Evolutionary conservation across 2,888 invertebrate genomes (phyloP), one percentile per base, ranked within the genome.

Genomic region (Spicauda simplicius): DNA sequence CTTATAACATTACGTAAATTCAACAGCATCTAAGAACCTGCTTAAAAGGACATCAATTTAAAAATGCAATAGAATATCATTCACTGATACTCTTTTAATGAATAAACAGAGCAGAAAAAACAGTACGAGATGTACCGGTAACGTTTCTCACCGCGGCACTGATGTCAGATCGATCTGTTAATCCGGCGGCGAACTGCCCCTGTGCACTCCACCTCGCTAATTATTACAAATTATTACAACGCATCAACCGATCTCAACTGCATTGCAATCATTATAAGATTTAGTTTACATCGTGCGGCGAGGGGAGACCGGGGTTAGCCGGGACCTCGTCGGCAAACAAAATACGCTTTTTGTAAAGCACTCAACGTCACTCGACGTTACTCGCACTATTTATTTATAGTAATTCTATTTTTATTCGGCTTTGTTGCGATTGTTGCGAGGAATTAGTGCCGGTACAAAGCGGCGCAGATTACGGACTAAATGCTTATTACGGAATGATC

Each of bases 391-490:
- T 88, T 89, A 88, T 88, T 90, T 88, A 78, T 84, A 84, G 79
- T 89, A 87, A 90, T 88, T 81, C 84, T 86, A 87, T 90, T 89
- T 87, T 86, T 85, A 80, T 83, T 84, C 70, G 70, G 76, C 80
- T 81, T 83, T 84, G 81, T 81, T 80, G 74, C 77, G 80, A 83
- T 82, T 80, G 80, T 80, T 75, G 68, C 70, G 52, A 70, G 71
- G 76, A 75, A 74, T 76, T 78, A 79, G 72, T 72, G 76, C 76
- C 71, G 71, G 68, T 69, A 79, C 79, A 77, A 76, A 72, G 71
- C 65, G 69, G 66, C 68, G 64, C 59, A 71, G 77, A 77, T 73
- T 76, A 74, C 69, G 70, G 63, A 64, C 69, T 60, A 63, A 69
- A 64, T 55, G 69, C 62, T 72, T 65, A 67, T 62, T 67, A 25